Evolutionary conservation across 2,797 vertebrate species (phyloP), one percentile per base, ranked within the genome.

Genomic region (Cynopterus sphinx): DNA sequence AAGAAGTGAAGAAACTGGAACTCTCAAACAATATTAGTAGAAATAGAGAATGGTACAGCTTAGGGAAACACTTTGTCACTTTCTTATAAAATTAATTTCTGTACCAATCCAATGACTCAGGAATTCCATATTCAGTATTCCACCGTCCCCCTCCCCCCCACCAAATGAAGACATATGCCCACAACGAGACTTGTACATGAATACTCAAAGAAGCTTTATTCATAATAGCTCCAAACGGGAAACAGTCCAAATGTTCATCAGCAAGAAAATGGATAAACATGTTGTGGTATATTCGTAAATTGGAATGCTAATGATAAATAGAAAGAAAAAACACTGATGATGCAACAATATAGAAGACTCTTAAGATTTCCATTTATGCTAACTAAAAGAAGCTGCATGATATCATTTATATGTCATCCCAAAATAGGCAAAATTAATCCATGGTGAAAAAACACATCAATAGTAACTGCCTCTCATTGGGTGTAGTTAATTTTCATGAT

Each of bases 51-150:
- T 70, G 24, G n/a, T 65, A 67, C 6, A 73, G 63, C 16, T 53
- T 87, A 57, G 59, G 19, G 55, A 86, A 92, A 77, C 9, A 74
- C 59, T 39, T 79, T 84, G 17, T 57, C 46, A 81, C 17, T 59
- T 89, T 88, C 36, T 82, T 77, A 82, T 61, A 24, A 91, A 87
- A 46, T 82, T 61, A 81, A 59, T 59, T 73, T 90, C 33, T 84
- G 49, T 59, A 61, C 24, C n/a, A 53, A 55, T 53, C 43, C 24
- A 86, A 73, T 33, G n/a, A 83, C 46, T 65, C 22, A 68, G 53
- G 6, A 95, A 83, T 91, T 82, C 26, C 65, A 65, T 57, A 31
- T 22, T 77, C 16, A 81, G 3, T 88, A 82, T 68, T 95, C 94
- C 85, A 33, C 33, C 33, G 33, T 83, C n/a, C 91, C 86, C 41